Conservation (phyloP, 64 coral and sea anemone genomes). For the Platygyra sinensis region DNA sequence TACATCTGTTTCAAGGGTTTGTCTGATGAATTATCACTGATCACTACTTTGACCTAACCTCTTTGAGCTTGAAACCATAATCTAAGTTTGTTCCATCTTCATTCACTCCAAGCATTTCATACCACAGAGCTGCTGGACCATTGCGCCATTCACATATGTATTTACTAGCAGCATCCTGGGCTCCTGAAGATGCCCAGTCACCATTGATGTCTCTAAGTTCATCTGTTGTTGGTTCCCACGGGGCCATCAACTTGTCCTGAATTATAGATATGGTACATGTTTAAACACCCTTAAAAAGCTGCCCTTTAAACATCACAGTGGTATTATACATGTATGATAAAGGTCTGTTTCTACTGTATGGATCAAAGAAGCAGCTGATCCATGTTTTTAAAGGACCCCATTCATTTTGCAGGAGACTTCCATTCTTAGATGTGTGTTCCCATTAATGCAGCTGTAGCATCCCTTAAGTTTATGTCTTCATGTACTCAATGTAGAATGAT, state of each 20-base stretch:
- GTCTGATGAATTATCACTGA: background rate
- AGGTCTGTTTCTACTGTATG: no score
- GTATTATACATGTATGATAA: no score
- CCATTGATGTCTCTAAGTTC: slow-evolving; percentile 39
- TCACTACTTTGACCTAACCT: slow-evolving; percentile 39
- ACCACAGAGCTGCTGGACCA: slow-evolving; percentile 94
- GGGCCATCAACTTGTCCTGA: slow-evolving; percentile 88
- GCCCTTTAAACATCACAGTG: background rate
- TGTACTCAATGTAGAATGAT: no score
- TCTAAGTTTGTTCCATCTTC: slow-evolving; percentile 95
- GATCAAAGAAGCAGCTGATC: no score
- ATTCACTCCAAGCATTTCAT: slow-evolving; percentile 95
- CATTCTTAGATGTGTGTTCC: no score
- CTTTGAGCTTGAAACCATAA: slow-evolving; percentile 91
- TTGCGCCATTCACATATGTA: slow-evolving; percentile 79
- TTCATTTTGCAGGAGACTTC: no score
- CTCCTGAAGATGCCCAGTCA: background rate
- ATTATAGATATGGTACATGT: background rate
- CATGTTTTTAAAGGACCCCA: no score
- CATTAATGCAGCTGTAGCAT: no score
- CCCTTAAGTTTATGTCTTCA: no score
- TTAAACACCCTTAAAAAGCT: background rate
- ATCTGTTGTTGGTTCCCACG: slow-evolving; percentile 64
- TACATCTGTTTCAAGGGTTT: no score
- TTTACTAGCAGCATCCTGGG: slow-evolving; percentile 40